Base-by-base conservation (phyloP, 2,888 invertebrate genomes). In the Polydesmus complanatus region DNA sequence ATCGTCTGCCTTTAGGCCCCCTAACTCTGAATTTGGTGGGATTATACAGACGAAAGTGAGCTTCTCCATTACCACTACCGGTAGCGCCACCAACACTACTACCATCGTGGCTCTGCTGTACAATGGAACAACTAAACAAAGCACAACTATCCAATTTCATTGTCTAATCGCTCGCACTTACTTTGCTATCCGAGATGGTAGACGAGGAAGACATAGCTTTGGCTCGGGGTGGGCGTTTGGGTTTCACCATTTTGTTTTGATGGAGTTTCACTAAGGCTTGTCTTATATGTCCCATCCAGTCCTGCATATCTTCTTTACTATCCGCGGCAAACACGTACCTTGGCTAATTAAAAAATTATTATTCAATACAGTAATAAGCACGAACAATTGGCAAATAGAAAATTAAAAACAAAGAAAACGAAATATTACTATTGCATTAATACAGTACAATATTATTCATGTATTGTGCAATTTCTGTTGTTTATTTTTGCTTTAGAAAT, bases 281-380 rank as follows among this genome's bases (percentile, higher is more conserved):
- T 1, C 58, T 47, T 14, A 58, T n/a, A 8, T 51, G 50, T 19
- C 25, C 18, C 2, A 58, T 52, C 58, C 58, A 58, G 3, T 58
- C 58, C 27, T 52, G 27, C 58, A 58, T 58, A 19, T 58, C 58
- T 5, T 50, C 50, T 8, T 50, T 27, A 3, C 22, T 52, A 23
- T 58, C 58, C 5, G 58, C 52, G 8, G 58, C 50, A 50, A 58
- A 58, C 52, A 58, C 52, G 21, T 58, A 58, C 21, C 27, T 50
- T 3, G 26, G n/a, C 58, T 58, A 27, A 14, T 23, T 14, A 49
- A 37, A 57, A 18, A 23, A 54, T 8, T 23, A 19, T 50, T 14
- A 50, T 21, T 50, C 22, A 50, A 2, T 50, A n/a, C n/a, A n/a
- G n/a, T n/a, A n/a, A n/a, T n/a, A n/a, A n/a, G n/a, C n/a, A n/a